Percentiles rank a stretch among this genome's conserved stretches.
phyloP scores from a whole-genome alignment of 2,113 vertebrate species.

The Nipponia nippon region DNA sequence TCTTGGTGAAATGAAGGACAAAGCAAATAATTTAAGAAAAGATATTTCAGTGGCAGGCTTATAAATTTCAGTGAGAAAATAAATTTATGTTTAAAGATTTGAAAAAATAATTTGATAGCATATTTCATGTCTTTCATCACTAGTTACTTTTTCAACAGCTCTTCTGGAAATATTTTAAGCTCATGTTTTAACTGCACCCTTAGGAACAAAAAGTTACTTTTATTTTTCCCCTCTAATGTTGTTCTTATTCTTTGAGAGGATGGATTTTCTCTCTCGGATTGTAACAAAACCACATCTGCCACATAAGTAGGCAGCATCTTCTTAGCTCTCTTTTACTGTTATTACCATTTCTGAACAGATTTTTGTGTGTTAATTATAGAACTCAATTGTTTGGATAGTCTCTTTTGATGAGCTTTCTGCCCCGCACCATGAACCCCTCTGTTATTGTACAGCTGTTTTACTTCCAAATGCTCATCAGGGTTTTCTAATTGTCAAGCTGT shows the following conservation, averaged over 20 bases:
- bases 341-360: constrained; percentile 67
- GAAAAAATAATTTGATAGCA: neutral
- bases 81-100: neutral
- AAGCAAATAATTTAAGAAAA: neutral
- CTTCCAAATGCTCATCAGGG: constrained; percentile 43
- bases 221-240: neutral
- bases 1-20: neutral
- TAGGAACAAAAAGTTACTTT: constrained; percentile 35
- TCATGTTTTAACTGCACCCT: neutral
- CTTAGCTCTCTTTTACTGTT: constrained; percentile 51
- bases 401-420: constrained; percentile 67
- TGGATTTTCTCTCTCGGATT: neutral
- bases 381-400: constrained; percentile 69
- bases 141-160: neutral
- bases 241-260: constrained; percentile 17
- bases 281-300: constrained; percentile 60
- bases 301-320: constrained; percentile 38
- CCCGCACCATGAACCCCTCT: constrained; percentile 12
- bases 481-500: constrained; percentile 57
- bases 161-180: constrained; percentile 32
- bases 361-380: constrained; percentile 80
- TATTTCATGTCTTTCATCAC: neutral
- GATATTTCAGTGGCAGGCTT: neutral
- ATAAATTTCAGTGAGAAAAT: neutral
- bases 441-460: constrained; percentile 60